Evolutionary conservation across 2,888 invertebrate genomes (phyloP), one percentile per base, ranked within the genome.

Genomic region (Eristalinus aeneus): DNA sequence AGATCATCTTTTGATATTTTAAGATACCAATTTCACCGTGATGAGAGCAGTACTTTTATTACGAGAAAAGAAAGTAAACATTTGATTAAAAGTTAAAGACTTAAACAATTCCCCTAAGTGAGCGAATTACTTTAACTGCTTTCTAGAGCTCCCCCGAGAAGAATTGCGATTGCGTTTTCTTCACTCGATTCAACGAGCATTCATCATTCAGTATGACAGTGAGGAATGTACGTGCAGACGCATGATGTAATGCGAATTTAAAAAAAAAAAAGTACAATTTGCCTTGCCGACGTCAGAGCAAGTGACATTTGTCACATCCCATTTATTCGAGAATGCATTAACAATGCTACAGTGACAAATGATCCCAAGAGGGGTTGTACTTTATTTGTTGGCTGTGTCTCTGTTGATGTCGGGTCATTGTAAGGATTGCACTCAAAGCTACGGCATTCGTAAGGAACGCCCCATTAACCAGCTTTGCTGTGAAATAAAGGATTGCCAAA

Each of bases 331-430:
- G 60, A 68, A 76, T 68, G 60, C 67, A 68, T 68, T 76, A 76
- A 27, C 60, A 68, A 60, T 68, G 60, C 34, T 39, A 23, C 75
- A 53, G 53, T 76, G 75, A 76, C 68, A 68, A 76, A 76, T 61
- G 75, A 34, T 34, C 20, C 16, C 60, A 53, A 63, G 68, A 60
- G 67, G 46, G 27, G 27, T 27, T 27, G 2, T 5, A 27, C 32
- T 61, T 34, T 23, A 68, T 22, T 16, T 46, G n/a, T 46, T 46
- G 16, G 8, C 8, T 16, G 5, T 2, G 27, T 27, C 27, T 3
- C 46, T 46, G 46, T 46, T 46, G n/a, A 46, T 8, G 16, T 8
- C 46, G 16, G 5, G 16, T n/a, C n/a, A 46, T 46, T 46, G 39
- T 6, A 46, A 46, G n/a, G n/a, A 16, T 46, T 46, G 16, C 46